phyloP scores from a whole-genome alignment of 2,888 invertebrate genomes.

The Megastigmus dorsalis region DNA sequence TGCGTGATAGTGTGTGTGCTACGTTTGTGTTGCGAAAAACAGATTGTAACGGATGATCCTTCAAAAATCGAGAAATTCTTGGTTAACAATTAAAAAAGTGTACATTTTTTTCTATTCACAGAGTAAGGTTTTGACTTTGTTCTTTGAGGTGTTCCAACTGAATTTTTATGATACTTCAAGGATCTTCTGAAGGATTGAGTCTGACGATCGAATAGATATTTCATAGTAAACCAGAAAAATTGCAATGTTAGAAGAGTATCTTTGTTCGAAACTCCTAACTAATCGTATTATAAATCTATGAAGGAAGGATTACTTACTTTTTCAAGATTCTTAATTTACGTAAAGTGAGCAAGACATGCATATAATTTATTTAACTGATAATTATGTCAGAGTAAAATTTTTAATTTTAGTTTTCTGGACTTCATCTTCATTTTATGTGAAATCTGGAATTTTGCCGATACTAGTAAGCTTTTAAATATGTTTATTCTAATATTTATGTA shows the following conservation, averaged over 20 bases:
- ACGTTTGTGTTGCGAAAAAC: background rate
- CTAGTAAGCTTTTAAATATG: background rate
- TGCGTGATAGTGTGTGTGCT: constrained; percentile 32
- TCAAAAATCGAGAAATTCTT: background rate
- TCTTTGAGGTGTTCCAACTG: background rate
- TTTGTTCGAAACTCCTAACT: too few relatives aligned
- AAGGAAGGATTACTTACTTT: too few relatives aligned
- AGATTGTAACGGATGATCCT: background rate
- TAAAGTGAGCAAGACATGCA: too few relatives aligned
- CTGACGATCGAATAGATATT: background rate
- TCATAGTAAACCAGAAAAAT: background rate
- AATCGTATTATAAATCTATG: too few relatives aligned
- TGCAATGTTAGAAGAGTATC: too few relatives aligned
- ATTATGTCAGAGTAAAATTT: too few relatives aligned
- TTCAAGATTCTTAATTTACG: too few relatives aligned
- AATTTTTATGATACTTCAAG: constrained; percentile 12
- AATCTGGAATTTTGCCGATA: too few relatives aligned
- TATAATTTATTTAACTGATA: too few relatives aligned
- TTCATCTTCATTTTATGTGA: too few relatives aligned
- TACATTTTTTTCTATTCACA: background rate
- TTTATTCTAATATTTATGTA: background rate
- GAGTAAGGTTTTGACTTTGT: constrained; percentile 6
- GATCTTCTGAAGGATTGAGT: background rate
- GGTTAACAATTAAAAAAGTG: background rate
- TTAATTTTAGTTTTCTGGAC: too few relatives aligned